Conservation (phyloP, 2,888 invertebrate species). For the Platynereis dumerilii region DNA sequence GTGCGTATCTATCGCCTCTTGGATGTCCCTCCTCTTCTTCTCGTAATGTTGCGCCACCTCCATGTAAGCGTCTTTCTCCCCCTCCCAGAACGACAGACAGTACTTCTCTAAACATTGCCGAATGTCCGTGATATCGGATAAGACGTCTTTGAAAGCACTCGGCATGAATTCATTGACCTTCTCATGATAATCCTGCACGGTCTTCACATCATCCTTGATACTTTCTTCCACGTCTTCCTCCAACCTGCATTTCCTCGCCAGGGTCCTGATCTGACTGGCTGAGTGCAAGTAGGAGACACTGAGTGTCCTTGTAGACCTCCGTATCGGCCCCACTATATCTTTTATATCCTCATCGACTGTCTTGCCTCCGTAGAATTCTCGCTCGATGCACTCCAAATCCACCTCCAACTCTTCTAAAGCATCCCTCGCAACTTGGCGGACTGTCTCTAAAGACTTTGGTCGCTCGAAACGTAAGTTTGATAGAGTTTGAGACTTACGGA, state of each 20-base stretch:
- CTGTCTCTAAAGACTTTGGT: slow-evolving; percentile 48
- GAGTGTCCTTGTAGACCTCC: background rate
- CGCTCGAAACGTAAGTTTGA: slow-evolving; percentile 46
- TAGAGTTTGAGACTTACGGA: slow-evolving; percentile 48
- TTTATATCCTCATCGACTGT: slow-evolving; percentile 23
- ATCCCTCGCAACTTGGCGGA: slow-evolving; percentile 45
- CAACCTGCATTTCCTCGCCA: background rate
- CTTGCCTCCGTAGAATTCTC: slow-evolving; percentile 22
- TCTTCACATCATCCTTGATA: background rate
- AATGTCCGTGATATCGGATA: slow-evolving; percentile 41
- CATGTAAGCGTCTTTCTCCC: slow-evolving; percentile 44
- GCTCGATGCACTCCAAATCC: slow-evolving; percentile 38
- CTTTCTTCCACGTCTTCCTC: background rate
- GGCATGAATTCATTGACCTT: slow-evolving; percentile 40
- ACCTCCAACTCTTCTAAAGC: slow-evolving; percentile 41
- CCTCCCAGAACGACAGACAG: slow-evolving; percentile 47
- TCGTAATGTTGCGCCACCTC: slow-evolving; percentile 53
- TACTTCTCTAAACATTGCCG: slow-evolving; percentile 48
- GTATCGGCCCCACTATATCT: slow-evolving; percentile 10
- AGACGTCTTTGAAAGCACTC: slow-evolving; percentile 44
- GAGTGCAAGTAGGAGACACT: background rate
- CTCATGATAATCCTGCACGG: slow-evolving; percentile 33
- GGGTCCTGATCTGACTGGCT: background rate
- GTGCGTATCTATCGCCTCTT: slow-evolving; percentile 41
- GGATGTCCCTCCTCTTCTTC: slow-evolving; percentile 46